Percentiles rank a stretch among this genome's conserved stretches.
Conservation (phyloP, 1,140 invertebrate genomes). For the Sinella curviseta region DNA sequence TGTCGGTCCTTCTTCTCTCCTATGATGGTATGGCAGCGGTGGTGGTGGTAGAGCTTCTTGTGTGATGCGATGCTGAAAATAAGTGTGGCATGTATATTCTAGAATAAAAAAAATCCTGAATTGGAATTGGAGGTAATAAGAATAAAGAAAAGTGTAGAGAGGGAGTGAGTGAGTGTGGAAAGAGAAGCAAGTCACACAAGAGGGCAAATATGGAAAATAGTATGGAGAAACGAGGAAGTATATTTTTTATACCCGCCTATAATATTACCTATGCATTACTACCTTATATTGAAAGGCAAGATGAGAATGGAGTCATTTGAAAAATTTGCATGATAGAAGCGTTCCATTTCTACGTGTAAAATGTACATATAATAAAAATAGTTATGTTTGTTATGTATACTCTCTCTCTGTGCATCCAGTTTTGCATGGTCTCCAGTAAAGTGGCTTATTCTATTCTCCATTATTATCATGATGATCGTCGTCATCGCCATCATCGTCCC, state of each 20-base stretch:
- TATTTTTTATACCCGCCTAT: too few relatives aligned
- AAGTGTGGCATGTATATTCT: too few relatives aligned
- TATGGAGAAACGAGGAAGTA: too few relatives aligned
- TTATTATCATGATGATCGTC: too few relatives aligned
- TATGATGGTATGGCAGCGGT: too few relatives aligned
- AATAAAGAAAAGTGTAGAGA: neutral
- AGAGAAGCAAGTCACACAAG: neutral
- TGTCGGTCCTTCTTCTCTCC: too few relatives aligned
- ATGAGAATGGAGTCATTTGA: neutral
- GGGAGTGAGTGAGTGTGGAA: too few relatives aligned
- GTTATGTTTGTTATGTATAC: too few relatives aligned
- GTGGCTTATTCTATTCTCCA: conserved; percentile 8
- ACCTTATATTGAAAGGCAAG: neutral
- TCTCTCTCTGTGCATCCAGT: neutral
- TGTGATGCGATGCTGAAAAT: neutral
- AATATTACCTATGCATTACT: neutral
- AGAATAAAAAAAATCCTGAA: neutral
- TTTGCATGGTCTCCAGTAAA: neutral
- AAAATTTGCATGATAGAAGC: neutral
- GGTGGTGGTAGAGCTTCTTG: neutral
- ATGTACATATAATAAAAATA: too few relatives aligned
- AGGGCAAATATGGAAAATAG: neutral
- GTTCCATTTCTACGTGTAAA: too few relatives aligned
- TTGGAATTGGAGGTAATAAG: neutral
- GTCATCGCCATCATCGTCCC: too few relatives aligned